Conservation (phyloP, 2,888 invertebrate genomes). For the Heterodera filipjevi region DNA sequence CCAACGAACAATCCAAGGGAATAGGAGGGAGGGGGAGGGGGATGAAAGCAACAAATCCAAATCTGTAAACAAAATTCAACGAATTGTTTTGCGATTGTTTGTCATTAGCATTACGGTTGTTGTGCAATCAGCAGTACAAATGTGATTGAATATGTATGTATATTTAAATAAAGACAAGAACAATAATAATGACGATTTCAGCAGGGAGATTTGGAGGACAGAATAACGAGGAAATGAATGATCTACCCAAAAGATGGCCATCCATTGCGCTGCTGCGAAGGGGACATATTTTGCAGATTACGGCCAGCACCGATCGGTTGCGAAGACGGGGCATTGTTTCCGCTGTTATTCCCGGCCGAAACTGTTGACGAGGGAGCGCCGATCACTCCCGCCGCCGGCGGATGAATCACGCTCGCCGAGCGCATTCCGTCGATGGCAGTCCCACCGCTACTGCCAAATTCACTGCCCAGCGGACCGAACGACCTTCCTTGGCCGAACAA, state of each 20-base stretch:
- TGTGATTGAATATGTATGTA: not conserved
- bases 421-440: not conserved
- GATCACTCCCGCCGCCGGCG: slow-evolving; percentile 14
- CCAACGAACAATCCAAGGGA: not conserved
- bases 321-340: slow-evolving; percentile 14
- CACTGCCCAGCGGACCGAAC: slow-evolving; percentile 35
- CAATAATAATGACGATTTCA: slow-evolving; percentile 5
- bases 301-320: slow-evolving; percentile 28
- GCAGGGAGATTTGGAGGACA: not conserved
- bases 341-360: not conserved
- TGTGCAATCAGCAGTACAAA: slow-evolving; percentile 7
- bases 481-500: slow-evolving; percentile 36
- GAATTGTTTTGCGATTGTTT: not conserved
- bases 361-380: not conserved
- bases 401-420: slow-evolving; percentile 18
- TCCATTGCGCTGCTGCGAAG: slow-evolving; percentile 26
- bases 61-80: not conserved
- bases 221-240: not conserved
- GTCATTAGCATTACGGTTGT: not conserved
- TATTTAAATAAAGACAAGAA: slow-evolving; percentile 13
- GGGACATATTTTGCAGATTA: slow-evolving; percentile 16
- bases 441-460: slow-evolving; percentile 23
- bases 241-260: slow-evolving; percentile 19
- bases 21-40: not conserved
- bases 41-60: slow-evolving; percentile 1